Conservation (phyloP, 2,113 vertebrate species). For the Halichoeres trimaculatus region DNA sequence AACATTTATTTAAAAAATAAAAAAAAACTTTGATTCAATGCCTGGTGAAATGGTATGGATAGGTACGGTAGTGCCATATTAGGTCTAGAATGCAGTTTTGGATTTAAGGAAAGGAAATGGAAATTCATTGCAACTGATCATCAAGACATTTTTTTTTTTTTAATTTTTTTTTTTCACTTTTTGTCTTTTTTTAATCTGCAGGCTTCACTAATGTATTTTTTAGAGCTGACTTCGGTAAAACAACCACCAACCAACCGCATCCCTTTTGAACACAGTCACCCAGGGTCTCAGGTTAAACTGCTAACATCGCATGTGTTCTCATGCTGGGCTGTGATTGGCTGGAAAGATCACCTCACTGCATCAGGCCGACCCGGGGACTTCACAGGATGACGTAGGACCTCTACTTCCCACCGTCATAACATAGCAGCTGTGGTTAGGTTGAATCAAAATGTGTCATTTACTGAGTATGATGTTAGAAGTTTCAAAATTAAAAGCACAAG, state of each 20-base stretch:
- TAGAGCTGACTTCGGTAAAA: background rate
- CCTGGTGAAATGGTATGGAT: background rate
- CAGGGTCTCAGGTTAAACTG: constrained; percentile 15
- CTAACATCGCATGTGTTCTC: constrained; percentile 48
- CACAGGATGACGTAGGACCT: constrained; percentile 36
- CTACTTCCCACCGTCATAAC: constrained; percentile 11
- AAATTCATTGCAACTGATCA: no score
- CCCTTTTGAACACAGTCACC: background rate
- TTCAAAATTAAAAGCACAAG: background rate
- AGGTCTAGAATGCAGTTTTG: background rate
- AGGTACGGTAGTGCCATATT: no score
- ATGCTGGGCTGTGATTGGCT: constrained; percentile 71
- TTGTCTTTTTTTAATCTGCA: background rate
- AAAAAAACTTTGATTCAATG: background rate
- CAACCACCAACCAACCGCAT: constrained; percentile 11
- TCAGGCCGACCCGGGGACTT: constrained; percentile 30
- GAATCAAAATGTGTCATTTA: background rate
- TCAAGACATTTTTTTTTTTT: no score
- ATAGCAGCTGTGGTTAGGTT: no score
- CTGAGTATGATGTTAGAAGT: no score
- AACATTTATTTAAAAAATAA: background rate
- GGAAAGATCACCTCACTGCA: constrained; percentile 71
- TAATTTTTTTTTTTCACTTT: no score
- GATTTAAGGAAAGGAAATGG: no score
- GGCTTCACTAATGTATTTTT: background rate